Base-by-base conservation (phyloP, 1,140 invertebrate genomes). In the Chlorops oryzae region DNA sequence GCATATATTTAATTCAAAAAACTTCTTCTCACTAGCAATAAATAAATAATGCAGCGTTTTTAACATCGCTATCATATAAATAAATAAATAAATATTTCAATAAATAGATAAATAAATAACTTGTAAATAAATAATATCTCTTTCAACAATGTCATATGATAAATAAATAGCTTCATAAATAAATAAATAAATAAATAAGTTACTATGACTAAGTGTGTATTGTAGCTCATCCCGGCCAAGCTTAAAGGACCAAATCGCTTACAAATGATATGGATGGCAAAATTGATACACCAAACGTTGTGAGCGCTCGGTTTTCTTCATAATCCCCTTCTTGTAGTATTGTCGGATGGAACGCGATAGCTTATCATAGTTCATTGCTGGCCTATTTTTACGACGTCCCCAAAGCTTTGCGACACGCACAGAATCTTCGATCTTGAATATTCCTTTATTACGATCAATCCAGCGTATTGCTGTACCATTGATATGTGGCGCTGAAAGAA, bases 351-450 rank as follows among this genome's bases (percentile, higher is more conserved):
- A 97, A 37, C 96, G 83, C 48, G 92, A 96, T 25, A 99, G 76
- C 72, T 99, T 99, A 78, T 99, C 96, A 75, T 99, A 99, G 77
- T 99, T 99, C 96, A 99, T 99, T 3, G 94, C 93, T 0, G 96
- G 94, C 12, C 96, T 79, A 76, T 99, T 99, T 74, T 99, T 99
- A 37, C 96, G 79, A 55, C 90, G 85, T 28, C 96, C 96, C 96
- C 96, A 99, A 5, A 97, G 80, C 51, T 87, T 80, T 0, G 96
- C 96, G 18, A 99, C 93, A 53, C 89, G 81, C 17, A 96, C 92
- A 5, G 93, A 97, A 76, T 98, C 95, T 73, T 99, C 96, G 67
- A 99, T 99, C 78, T 98, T 99, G 79, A 99, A 99, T 9, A 98
- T 90, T 13, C 96, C 94, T 72, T 91, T 90, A 65, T 78, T 80